Percentiles rank a stretch among this genome's conserved stretches.
Conservation (phyloP, 1,140 invertebrate species). For the Leguminivora glycinivorella region DNA sequence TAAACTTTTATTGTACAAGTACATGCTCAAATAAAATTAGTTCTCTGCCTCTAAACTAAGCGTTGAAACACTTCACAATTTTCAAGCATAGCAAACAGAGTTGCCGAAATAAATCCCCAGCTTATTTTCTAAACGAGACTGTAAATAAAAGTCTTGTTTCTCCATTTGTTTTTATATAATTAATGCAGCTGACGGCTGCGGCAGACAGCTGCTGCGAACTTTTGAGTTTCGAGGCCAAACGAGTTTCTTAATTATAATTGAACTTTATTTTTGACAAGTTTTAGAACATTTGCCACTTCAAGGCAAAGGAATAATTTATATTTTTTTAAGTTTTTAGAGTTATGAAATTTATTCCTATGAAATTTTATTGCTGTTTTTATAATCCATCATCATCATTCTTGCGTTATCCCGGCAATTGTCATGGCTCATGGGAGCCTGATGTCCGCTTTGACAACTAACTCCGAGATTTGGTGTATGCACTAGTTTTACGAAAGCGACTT, state of each 20-base stretch:
- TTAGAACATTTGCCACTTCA: background rate
- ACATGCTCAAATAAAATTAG: too few relatives aligned
- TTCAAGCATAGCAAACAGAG: background rate
- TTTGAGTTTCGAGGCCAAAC: background rate
- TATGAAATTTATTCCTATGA: too few relatives aligned
- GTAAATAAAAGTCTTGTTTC: slow-evolving; percentile 9
- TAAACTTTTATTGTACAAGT: too few relatives aligned
- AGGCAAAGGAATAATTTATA: too few relatives aligned
- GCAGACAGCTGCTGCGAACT: slow-evolving; percentile 13
- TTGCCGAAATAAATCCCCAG: background rate
- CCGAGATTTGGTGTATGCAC: too few relatives aligned
- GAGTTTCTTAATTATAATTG: slow-evolving; percentile 13
- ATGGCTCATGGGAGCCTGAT: too few relatives aligned
- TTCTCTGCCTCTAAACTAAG: background rate
- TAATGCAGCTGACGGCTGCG: slow-evolving; percentile 15
- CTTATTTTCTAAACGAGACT: background rate
- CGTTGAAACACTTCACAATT: background rate
- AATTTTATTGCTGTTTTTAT: too few relatives aligned
- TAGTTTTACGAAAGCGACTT: too few relatives aligned
- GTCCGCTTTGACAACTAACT: too few relatives aligned
- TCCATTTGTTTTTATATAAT: slow-evolving; percentile 23
- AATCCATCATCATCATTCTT: too few relatives aligned
- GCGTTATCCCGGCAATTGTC: too few relatives aligned
- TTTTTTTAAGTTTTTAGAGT: too few relatives aligned
- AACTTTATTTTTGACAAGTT: slow-evolving; percentile 40